A percentile compares a stretch with the other conserved stretches of the same genome.
Evolutionary conservation across 2,888 invertebrate genomes (phyloP).

Genomic region (Gisinianus flammeolus): DNA sequence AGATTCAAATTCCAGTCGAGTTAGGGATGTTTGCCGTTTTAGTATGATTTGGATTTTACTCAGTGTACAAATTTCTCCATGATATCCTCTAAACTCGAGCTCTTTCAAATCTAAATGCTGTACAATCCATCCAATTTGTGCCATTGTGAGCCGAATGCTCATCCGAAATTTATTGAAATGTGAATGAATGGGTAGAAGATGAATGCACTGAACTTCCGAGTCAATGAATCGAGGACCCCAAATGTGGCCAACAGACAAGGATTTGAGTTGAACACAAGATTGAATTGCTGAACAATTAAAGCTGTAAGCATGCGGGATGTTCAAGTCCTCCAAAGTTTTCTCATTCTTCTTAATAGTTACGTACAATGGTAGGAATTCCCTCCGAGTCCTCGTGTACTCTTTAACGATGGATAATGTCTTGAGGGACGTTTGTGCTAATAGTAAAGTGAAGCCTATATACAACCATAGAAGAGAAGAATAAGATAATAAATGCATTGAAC

Average conservation of each 20-base stretch:
- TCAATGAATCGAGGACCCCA: not conserved
- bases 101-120: conserved; percentile 1
- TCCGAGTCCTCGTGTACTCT: conserved; percentile 3
- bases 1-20: not conserved
- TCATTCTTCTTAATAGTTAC: conserved; percentile 10
- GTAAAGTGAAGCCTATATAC: not conserved
- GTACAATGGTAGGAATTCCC: not conserved
- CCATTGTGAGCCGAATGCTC: not conserved
- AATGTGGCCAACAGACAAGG: not conserved
- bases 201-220: not conserved
- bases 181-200: not conserved
- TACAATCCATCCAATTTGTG: not conserved
- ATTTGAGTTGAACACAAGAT: not conserved
- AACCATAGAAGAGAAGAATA: too few relatives aligned
- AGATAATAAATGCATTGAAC: not conserved
- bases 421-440: not conserved
- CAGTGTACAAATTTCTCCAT: conserved; percentile 4
- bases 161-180: not conserved
- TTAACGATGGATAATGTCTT: not conserved
- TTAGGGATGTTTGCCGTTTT: not conserved
- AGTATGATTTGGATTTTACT: not conserved
- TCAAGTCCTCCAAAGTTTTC: not conserved
- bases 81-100: not conserved
- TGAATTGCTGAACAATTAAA: not conserved
- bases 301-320: not conserved